Evolutionary conservation across 2,797 vertebrate species (phyloP).

Genomic region (Notamacropus eugenii): DNA sequence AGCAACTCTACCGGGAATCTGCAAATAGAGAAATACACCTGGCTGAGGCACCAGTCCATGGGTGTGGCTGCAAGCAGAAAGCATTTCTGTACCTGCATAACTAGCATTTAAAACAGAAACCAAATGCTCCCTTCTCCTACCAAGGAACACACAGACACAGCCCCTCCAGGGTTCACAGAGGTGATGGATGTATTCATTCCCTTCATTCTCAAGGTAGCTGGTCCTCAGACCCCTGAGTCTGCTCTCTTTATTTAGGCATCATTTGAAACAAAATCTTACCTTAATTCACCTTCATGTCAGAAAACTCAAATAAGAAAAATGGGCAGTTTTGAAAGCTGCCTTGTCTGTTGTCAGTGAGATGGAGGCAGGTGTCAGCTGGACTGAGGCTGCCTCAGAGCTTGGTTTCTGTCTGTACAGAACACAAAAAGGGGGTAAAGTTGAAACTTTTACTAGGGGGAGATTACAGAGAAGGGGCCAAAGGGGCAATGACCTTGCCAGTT

Average conservation of each 20-base stretch:
- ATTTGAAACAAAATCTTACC: background rate
- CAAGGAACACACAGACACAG: background rate
- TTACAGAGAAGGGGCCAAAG: rapidly evolving
- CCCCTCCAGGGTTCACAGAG: background rate
- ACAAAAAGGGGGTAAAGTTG: rapidly evolving
- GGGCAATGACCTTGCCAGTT: background rate
- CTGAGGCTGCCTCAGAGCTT: rapidly evolving
- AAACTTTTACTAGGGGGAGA: no score
- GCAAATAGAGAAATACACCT: background rate
- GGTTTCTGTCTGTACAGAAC: background rate
- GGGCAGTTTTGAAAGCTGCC: background rate
- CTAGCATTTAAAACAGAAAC: background rate
- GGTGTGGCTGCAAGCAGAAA: rapidly evolving
- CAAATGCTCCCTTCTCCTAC: rapidly evolving
- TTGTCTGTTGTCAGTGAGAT: background rate
- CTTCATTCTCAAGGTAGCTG: background rate
- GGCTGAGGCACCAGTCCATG: background rate
- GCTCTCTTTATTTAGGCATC: background rate
- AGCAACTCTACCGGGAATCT: background rate
- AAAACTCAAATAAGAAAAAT: background rate
- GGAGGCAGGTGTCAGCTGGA: background rate
- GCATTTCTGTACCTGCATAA: rapidly evolving
- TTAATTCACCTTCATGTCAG: no score
- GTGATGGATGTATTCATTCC: rapidly evolving
- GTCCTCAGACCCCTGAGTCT: background rate